Base-by-base conservation (phyloP, 2,113 vertebrate genomes). In the Halcyon malimbica region DNA sequence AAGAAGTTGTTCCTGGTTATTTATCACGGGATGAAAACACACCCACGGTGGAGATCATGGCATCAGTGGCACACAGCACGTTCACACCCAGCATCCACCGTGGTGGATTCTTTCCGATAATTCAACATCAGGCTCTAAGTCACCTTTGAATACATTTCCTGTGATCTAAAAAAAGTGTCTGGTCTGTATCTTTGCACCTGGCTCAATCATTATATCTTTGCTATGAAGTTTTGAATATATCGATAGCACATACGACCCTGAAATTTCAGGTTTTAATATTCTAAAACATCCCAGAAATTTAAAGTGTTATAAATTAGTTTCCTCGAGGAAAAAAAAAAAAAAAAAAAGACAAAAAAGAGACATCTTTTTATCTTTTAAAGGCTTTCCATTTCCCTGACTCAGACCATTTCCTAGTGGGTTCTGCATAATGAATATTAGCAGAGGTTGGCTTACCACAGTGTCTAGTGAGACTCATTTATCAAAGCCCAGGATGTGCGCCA, bases 371-470 rank as follows among this genome's bases (percentile, higher is more conserved):
- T 92, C 94, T 76, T 85, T 82, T 87, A 85, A 87, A 94, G 96
- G 94, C 67, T 92, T 79, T 75, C 84, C 85, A 81, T 94, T 95
- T 96, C 56, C 91, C 91, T 91, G 90, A 96, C 93, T 95, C 91
- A 82, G 75, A 90, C 87, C 91, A 56, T 94, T 97, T 97, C 96
- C 95, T 96, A 74, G 94, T 96, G 90, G 78, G 91, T 79, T 96
- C 91, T 94, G 96, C 96, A 90, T 92, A 96, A 95, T 93, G 91
- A 95, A 97, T 97, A 94, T 96, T 87, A 97, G 95, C 93, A 96
- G 85, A 96, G 94, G 91, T 82, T 96, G 94, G 95, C 94, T 97
- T 97, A 93, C 97, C 96, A 90, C 95, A 94, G 94, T 59, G 94
- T 87, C 94, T 94, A 39, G 83, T 69, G 95, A 96, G 96, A 92